Evolutionary conservation across 2,888 invertebrate species (phyloP), one percentile per base, ranked within the genome.

Genomic region (Actias luna): DNA sequence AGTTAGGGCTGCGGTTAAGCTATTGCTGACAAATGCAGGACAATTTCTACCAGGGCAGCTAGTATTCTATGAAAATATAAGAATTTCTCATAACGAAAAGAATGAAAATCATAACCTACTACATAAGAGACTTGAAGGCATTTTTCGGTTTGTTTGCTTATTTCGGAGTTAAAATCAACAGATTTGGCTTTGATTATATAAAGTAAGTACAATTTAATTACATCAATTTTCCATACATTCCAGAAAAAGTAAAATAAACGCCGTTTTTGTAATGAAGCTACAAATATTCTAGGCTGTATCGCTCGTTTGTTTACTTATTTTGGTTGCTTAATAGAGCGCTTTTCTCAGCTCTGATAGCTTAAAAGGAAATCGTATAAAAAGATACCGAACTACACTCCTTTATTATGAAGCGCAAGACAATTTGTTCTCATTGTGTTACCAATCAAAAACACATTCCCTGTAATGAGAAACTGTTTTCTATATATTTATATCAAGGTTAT

Each of bases 371-470:
- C 36, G 8, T n/a, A 39, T 39, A 39, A 39, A 42, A 42, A 42
- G 5, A 42, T 14, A 36, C n/a, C n/a, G 1, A 36, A 42, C n/a
- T 18, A 42, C 5, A 42, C 42, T 18, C n/a, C 2, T 3, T 39
- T n/a, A 5, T 50, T 25, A 52, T 52, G 25, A 10, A 12, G 25
- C 25, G 27, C 50, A 25, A 12, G 22, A 3, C 50, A 52, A 27
- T 27, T 25, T 27, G 29, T 16, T 55, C 7, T n/a, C n/a, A 29
- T 55, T 55, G 29, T 55, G 29, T 29, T 29, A n/a, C 14, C 55
- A 55, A 55, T 55, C 55, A 55, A 55, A 55, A 55, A 55, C 29
- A 55, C 55, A 55, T 55, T 55, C 29, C 55, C 12, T 7, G 16
- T 55, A 29, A 55, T 29, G 27, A 55, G 55, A 29, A 55, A 55